Base-by-base conservation (phyloP, 1,140 invertebrate genomes). In the Achatina immaculata region DNA sequence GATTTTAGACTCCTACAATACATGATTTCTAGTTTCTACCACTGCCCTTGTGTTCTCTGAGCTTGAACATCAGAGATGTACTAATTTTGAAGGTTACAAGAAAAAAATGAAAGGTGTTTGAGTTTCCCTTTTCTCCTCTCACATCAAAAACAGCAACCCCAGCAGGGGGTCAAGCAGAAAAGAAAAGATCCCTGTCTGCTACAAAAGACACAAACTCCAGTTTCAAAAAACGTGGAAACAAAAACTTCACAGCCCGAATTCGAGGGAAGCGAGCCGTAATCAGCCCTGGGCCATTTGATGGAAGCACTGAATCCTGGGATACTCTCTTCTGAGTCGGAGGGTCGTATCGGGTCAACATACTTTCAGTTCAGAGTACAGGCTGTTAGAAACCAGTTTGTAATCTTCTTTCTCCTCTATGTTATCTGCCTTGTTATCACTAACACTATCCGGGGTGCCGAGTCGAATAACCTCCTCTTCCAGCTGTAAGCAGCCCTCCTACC, bases 341-440 rank as follows among this genome's bases (percentile, higher is more conserved):
- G 65, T 66, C 65, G 34, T 31, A 31, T 66, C n/a, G n/a, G 65
- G 65, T 55, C 48, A 55, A 19, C 48, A 55, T 21, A 55, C 48
- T 55, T 9, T 2, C 7, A 21, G 48, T 6, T n/a, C n/a, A n/a
- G n/a, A n/a, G n/a, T n/a, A n/a, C n/a, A n/a, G 48, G 7, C 16
- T 14, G 2, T 9, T 9, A 55, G 24, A 55, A 55, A 55, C 24
- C 48, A 55, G 48, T 55, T n/a, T 14, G 48, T 55, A 55, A 55
- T 55, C 48, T 55, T 7, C 24, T 24, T 55, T 55, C 7, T 14
- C 48, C 48, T 21, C 24, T 24, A 14, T 34, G 28, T 34, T 66
- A 66, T 66, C 65, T 34, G 1, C 11, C 3, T 21, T 14, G 1
- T 66, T 38, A 66, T 66, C 65, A 14, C 9, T 9, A 31, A 24